Conservation (phyloP, 2,113 vertebrate species). For the Buteo buteo region DNA sequence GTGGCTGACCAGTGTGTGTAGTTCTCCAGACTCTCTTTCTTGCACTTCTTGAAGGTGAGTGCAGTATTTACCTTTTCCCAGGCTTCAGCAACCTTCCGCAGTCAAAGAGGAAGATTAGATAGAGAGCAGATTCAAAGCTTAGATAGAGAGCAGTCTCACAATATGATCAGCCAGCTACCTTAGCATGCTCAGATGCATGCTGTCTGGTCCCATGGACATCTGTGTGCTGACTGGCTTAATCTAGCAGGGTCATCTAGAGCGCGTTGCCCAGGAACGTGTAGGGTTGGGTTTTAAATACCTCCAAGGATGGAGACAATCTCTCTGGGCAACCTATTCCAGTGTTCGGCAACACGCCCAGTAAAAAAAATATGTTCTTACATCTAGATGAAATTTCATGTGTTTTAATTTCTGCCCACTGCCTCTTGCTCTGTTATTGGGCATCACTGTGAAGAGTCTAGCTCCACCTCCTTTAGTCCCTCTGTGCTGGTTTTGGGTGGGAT, state of each 20-base stretch:
- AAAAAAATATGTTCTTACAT: background rate
- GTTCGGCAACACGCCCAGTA: background rate
- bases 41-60: background rate
- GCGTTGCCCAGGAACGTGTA: background rate
- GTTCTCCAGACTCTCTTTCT: background rate
- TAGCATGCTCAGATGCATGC: background rate
- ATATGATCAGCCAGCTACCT: background rate
- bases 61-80: background rate
- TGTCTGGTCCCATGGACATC: background rate
- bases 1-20: background rate
- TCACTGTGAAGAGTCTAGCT: background rate
- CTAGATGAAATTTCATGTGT: background rate
- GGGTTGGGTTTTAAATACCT: background rate
- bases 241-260: background rate
- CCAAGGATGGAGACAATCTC: background rate
- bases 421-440: background rate
- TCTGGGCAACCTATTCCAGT: background rate
- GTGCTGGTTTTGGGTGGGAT: no score
- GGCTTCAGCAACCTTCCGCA: background rate
- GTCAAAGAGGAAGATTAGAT: background rate
- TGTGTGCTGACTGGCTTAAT: background rate
- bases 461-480: background rate
- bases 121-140: background rate
- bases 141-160: background rate
- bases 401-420: background rate